Base-by-base conservation (phyloP, 2,888 invertebrate genomes). In the Eremobia ochroleuca region DNA sequence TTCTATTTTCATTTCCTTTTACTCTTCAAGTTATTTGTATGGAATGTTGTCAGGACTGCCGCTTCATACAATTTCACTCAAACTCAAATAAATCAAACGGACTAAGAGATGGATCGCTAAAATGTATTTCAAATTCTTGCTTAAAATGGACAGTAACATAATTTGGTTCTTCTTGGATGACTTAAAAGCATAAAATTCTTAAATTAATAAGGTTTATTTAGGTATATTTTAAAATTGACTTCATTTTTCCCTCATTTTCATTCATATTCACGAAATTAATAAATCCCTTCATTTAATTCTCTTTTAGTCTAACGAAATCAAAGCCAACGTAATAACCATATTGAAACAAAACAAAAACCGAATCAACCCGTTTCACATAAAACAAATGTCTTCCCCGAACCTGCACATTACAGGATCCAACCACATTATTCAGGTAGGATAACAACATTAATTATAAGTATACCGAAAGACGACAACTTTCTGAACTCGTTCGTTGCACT, bases 51-150 rank as follows among this genome's bases (percentile, higher is more conserved):
- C 15, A 28, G 15, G 6, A n/a, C 76, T 34, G 40, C 31, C 31
- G 49, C 31, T 79, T 59, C n/a, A 52, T 71, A 73, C 37, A 70
- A 73, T 78, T 82, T 82, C 46, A 49, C 49, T 21, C 55, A 73
- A 79, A 85, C 68, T 80, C 70, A 79, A 85, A 71, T 49, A 67
- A 85, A 73, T n/a, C 25, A 68, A 80, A 70, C 79, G 62, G 43
- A 25, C 25, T 73, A 84, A 79, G 52, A 79, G 70, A 79, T 59
- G 49, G 34, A 58, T 79, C n/a, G 34, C 69, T 49, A 34, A 79
- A 73, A 59, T 46, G 64, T 34, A 62, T 75, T 71, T 80, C 46
- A 61, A 31, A 55, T 52, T 49, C n/a, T 43, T 55, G n/a, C 59
- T 59, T 64, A 37, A 43, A 74, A 68, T 34, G n/a, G n/a, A 52